A percentile compares a stretch with the other conserved stretches of the same genome.
Conservation (phyloP, 2,888 invertebrate species). For the Leucoma salicis region DNA sequence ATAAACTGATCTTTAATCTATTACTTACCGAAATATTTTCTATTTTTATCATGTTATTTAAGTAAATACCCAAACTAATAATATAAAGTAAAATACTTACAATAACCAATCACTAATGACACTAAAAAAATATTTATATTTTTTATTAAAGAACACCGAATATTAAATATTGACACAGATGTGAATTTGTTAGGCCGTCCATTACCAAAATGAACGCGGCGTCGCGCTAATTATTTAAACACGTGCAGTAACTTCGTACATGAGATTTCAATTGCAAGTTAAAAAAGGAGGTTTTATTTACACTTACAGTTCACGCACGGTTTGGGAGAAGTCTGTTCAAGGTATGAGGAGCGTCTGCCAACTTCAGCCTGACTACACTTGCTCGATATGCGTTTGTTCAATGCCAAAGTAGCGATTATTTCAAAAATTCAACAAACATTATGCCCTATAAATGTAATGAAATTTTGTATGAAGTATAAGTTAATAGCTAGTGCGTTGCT, state of each 20-base stretch:
- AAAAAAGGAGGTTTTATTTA: background rate
- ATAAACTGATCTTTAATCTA: too few species aligned
- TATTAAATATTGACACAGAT: conserved; percentile 2
- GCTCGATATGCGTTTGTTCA: conserved; percentile 3
- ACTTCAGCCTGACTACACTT: background rate
- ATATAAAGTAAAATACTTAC: too few species aligned
- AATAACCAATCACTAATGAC: too few species aligned
- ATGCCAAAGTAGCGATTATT: conserved; percentile 3
- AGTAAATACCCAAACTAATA: too few species aligned
- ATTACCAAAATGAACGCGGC: conserved; percentile 15
- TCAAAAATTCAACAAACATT: background rate
- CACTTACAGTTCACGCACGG: conserved; percentile 6
- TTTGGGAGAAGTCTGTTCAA: background rate
- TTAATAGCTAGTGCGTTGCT: conserved; percentile 1
- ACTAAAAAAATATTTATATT: background rate
- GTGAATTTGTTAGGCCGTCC: conserved; percentile 15
- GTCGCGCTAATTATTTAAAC: conserved; percentile 16
- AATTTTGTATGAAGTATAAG: conserved; percentile 1
- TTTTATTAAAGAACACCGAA: conserved; percentile 1
- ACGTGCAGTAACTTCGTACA: conserved; percentile 14
- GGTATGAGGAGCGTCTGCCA: background rate
- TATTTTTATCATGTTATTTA: too few species aligned
- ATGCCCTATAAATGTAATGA: background rate
- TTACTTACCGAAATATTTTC: too few species aligned
- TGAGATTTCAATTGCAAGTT: background rate